A percentile compares a stretch with the other conserved stretches of the same genome.
phyloP scores from a whole-genome alignment of 2,888 invertebrate genomes.

The Callyntrura sp. region DNA sequence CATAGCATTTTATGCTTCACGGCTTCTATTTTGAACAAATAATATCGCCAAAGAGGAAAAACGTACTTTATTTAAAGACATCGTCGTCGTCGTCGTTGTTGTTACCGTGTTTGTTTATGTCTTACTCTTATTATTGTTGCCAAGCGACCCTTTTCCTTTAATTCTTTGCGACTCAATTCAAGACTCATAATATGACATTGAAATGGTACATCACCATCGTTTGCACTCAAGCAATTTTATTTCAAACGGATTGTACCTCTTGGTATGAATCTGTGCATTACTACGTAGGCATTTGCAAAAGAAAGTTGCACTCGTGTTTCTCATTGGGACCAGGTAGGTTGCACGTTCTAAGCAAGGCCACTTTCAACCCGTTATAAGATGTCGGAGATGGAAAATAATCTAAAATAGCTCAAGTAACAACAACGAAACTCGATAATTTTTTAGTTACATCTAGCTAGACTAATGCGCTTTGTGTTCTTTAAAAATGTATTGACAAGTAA shows the following conservation, averaged over 20 bases:
- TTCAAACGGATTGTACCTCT: background rate
- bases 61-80: constrained; percentile 16
- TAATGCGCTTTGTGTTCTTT: no score
- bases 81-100: background rate
- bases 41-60: constrained; percentile 43
- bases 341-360: no score
- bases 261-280: no score
- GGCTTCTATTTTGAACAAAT: constrained; percentile 49
- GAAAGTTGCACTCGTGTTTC: no score
- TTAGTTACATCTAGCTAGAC: no score
- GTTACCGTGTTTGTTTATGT: constrained; percentile 21
- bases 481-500: background rate
- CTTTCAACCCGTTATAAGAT: no score
- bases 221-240: constrained; percentile 32
- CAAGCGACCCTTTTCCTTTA: constrained; percentile 20
- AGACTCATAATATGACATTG: constrained; percentile 33
- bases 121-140: constrained; percentile 13
- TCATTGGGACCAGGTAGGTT: no score
- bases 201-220: constrained; percentile 9
- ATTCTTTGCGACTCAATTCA: constrained; percentile 23
- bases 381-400: no score
- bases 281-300: no score
- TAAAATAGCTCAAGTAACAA: no score
- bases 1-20: constrained; percentile 71
- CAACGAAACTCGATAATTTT: no score